These are phyloP conservation scores for Caenorhabditis briggsae DNA, from an alignment of 1,140 invertebrate species.

Conservation along the genomic window DNA sequence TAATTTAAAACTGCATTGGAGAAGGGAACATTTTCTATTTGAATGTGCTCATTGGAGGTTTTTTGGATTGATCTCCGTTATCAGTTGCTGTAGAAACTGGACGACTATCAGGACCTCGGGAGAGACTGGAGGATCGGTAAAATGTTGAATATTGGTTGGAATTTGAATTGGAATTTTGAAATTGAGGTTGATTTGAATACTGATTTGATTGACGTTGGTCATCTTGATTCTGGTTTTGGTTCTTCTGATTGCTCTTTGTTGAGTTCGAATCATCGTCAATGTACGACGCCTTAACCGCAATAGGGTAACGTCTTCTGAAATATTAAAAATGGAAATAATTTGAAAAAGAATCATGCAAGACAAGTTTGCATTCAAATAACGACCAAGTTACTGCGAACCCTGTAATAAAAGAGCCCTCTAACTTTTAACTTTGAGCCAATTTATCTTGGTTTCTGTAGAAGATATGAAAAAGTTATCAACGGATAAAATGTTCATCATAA, in stretches of 20 bases:
- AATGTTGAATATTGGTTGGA: not conserved
- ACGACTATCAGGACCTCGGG: not conserved
- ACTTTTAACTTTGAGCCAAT: too few relatives aligned
- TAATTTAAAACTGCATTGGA: not conserved
- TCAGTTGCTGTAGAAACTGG: constrained; percentile 18
- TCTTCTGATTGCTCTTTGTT: not conserved
- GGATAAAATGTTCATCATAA: too few relatives aligned
- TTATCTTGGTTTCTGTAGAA: too few relatives aligned
- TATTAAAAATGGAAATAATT: too few relatives aligned
- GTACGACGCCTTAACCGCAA: not conserved
- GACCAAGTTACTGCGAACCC: too few relatives aligned
- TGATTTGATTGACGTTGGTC: not conserved
- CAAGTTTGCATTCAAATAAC: too few relatives aligned
- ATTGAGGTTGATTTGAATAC: not conserved
- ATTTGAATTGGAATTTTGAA: not conserved
- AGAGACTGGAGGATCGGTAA: constrained; percentile 2
- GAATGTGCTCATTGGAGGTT: constrained; percentile 32
- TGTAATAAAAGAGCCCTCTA: too few relatives aligned
- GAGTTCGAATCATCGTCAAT: constrained; percentile 9
- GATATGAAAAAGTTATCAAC: too few relatives aligned
- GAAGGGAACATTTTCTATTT: constrained; percentile 12
- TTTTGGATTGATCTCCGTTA: not conserved
- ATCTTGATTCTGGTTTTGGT: not conserved
- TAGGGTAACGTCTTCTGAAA: constrained; percentile 9
- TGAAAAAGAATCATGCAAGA: too few relatives aligned